phyloP scores from a whole-genome alignment of 2,888 invertebrate species.

The Clivina fossor region DNA sequence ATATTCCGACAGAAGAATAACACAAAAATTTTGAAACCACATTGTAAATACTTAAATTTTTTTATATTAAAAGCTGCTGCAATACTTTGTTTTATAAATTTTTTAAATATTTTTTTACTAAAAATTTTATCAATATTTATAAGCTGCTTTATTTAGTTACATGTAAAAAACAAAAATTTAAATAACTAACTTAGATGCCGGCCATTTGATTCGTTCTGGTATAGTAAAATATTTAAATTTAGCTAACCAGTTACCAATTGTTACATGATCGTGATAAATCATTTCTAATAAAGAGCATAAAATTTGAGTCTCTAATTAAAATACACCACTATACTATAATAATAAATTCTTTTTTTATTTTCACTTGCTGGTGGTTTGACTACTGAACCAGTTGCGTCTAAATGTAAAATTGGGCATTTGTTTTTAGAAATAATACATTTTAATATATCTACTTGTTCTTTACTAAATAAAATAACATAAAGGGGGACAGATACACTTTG shows the following conservation, averaged over 20 bases:
- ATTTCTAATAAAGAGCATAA: slow-evolving; percentile 4
- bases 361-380: not conserved
- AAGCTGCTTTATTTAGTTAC: not conserved
- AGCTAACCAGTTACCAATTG: slow-evolving; percentile 4
- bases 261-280: slow-evolving; percentile 1
- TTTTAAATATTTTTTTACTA: not conserved
- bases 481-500: slow-evolving; percentile 11
- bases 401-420: not conserved
- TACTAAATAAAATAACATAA: slow-evolving; percentile 7
- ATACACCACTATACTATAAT: not conserved
- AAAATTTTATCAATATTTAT: not conserved
- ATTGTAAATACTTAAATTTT: not conserved
- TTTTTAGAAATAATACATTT: not conserved
- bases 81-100: slow-evolving; percentile 2
- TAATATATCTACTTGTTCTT: slow-evolving; percentile 7
- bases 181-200: not conserved
- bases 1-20: not conserved
- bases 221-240: slow-evolving; percentile 8
- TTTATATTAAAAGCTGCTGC: not conserved
- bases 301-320: slow-evolving; percentile 1
- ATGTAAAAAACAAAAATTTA: not conserved
- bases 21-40: slow-evolving; percentile 3
- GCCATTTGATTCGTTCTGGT: slow-evolving; percentile 3
- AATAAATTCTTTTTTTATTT: not conserved
- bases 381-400: slow-evolving; percentile 7